Base-by-base conservation (phyloP, 2,797 vertebrate species). In the Cynopterus sphinx region DNA sequence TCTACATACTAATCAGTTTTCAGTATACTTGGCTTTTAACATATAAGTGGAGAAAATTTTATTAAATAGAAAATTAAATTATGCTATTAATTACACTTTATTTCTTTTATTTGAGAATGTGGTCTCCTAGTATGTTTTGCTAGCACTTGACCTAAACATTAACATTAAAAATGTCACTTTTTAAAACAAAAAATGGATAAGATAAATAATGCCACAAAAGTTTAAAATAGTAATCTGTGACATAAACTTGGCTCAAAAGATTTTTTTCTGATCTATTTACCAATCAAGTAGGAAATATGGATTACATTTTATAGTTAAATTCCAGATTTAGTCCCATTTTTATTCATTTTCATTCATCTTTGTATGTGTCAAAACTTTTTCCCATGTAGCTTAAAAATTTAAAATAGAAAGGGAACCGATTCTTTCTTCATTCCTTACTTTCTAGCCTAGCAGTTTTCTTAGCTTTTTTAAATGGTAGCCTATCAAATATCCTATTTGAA, bases 1-100 rank as follows among this genome's bases (percentile, higher is more conserved):
- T 92, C 78, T 91, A 75, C 21, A 59, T 84, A 77, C 19, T 82
- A 94, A 95, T 91, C n/a, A 94, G 57, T 71, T 94, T 97, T 91
- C 43, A 36, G 31, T 63, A 59, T 28, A 61, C 21, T 92, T 96
- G 79, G 5, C 33, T 95, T 96, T 96, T 75, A 75, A 96, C 90
- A 94, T 88, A 31, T 75, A 94, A 94, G 19, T 91, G 19, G 83
- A 87, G 36, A 67, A 75, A 92, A 73, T 3, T 9, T 96, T 83
- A 82, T 26, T 4, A 24, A 63, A 36, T 57, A 88, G 51, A 70
- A 87, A 94, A 78, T 51, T 82, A 90, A 90, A 77, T 59, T 87
- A 65, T 46, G 13, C 53, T 77, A 55, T 26, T 85, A 87, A 75
- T 81, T 78, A 46, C 21, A 31, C 57, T 39, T 82, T 94, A 33